phyloP scores from a whole-genome alignment of 2,113 vertebrate genomes.

The Microtus pennsylvanicus region DNA sequence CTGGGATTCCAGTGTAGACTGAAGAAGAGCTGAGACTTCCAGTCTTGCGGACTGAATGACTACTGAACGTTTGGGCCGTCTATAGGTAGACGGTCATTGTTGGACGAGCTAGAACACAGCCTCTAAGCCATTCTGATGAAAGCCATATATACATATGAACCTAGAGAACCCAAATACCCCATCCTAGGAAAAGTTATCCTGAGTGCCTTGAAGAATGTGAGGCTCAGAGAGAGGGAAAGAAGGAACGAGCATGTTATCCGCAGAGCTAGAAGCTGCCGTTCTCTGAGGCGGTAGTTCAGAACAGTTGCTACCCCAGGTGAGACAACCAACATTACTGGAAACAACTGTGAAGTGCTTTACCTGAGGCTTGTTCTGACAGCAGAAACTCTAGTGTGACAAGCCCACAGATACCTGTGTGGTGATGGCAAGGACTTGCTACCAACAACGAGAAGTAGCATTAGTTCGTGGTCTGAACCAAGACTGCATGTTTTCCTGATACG shows the following conservation, averaged over 20 bases:
- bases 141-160: too few species aligned
- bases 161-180: too few species aligned
- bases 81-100: neutral
- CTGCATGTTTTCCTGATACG: neutral
- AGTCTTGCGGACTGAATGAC: neutral
- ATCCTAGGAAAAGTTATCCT: neutral
- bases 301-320: neutral
- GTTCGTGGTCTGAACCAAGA: neutral
- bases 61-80: neutral
- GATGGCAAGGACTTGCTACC: neutral
- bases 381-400: neutral
- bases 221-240: neutral
- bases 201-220: neutral
- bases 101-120: neutral
- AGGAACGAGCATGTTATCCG: too few species aligned
- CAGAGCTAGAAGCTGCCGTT: neutral
- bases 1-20: neutral
- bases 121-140: neutral
- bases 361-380: neutral
- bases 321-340: fast-evolving
- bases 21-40: neutral
- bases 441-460: neutral
- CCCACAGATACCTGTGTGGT: too few species aligned
- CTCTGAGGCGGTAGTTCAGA: fast-evolving
- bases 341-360: neutral